These are phyloP conservation scores for Fragum whitleyi DNA, from an alignment of 2,888 invertebrate species.

Conservation along the genomic window DNA sequence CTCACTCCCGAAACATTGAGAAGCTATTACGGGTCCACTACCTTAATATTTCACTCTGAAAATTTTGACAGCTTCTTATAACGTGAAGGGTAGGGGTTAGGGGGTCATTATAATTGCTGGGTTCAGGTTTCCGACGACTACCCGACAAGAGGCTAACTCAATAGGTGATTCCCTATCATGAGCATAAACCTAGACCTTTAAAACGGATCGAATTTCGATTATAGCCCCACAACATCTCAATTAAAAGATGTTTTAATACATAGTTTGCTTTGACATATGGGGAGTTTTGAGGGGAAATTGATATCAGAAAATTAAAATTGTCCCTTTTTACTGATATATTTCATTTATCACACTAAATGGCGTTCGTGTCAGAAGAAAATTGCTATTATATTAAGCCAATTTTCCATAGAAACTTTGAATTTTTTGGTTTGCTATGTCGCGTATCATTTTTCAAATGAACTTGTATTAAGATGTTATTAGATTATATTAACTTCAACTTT, in stretches of 20 bases:
- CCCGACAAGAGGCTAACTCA: constrained; percentile 13
- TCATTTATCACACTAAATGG: constrained; percentile 18
- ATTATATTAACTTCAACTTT: neutral
- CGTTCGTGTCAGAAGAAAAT: constrained; percentile 12
- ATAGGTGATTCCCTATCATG: constrained; percentile 14
- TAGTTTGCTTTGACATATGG: constrained; percentile 21
- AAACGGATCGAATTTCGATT: constrained; percentile 30
- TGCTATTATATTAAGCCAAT: constrained; percentile 11
- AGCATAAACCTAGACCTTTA: constrained; percentile 18
- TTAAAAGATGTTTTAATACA: constrained; percentile 41
- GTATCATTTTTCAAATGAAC: neutral
- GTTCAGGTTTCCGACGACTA: constrained; percentile 39
- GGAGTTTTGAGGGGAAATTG: neutral
- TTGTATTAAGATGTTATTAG: neutral
- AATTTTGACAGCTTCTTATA: too few species aligned
- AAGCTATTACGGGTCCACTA: too few species aligned
- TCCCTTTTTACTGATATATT: constrained; percentile 9
- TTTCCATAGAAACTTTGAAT: neutral
- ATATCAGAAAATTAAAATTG: constrained; percentile 28
- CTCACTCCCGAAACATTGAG: too few species aligned
- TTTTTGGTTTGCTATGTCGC: neutral
- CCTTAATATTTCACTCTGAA: too few species aligned
- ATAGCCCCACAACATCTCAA: constrained; percentile 40
- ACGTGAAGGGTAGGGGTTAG: constrained; percentile 9
- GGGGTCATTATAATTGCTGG: constrained; percentile 20